phyloP scores from a whole-genome alignment of 2,113 vertebrate genomes.

The Eretmochelys imbricata region DNA sequence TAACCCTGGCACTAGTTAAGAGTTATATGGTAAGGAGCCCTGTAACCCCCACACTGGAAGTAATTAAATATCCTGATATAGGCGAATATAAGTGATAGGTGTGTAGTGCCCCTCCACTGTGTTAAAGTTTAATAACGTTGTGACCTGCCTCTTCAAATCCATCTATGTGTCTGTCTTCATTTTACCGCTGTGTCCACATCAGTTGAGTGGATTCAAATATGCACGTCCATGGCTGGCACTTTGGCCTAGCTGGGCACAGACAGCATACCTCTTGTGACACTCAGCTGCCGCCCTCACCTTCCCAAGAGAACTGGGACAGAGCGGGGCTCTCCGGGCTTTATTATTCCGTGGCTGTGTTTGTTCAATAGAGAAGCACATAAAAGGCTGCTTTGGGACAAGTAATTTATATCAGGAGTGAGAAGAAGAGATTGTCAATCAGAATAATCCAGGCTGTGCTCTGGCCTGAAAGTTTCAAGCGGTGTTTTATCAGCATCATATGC shows the following conservation, averaged over 20 bases:
- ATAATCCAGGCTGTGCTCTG: slow-evolving; percentile 31
- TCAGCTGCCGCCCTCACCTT: slow-evolving; percentile 26
- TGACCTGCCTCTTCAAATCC: not conserved
- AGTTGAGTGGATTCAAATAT: slow-evolving; percentile 43
- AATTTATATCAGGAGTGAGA: slow-evolving; percentile 52
- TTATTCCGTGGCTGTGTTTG: slow-evolving; percentile 36
- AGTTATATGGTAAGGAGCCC: not conserved
- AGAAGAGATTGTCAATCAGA: slow-evolving; percentile 29
- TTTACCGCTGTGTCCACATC: not conserved
- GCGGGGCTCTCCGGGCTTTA: slow-evolving; percentile 25
- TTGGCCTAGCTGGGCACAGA: slow-evolving; percentile 42
- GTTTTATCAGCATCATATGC: slow-evolving; percentile 51
- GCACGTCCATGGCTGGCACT: slow-evolving; percentile 11
- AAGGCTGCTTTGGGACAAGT: slow-evolving; percentile 5
- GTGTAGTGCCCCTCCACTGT: too few relatives aligned
- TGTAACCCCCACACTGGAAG: not conserved
- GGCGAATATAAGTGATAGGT: too few relatives aligned
- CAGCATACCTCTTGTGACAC: not conserved
- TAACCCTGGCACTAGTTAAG: too few relatives aligned
- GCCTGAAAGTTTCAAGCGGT: slow-evolving; percentile 42
- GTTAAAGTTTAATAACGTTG: too few relatives aligned
- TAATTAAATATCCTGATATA: not conserved
- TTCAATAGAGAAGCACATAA: not conserved
- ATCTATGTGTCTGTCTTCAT: not conserved
- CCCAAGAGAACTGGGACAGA: slow-evolving; percentile 52